A percentile compares a stretch with the other conserved stretches of the same genome.
Evolutionary conservation across 1,140 invertebrate genomes (phyloP).

Genomic region (Zelostemma sp.): DNA sequence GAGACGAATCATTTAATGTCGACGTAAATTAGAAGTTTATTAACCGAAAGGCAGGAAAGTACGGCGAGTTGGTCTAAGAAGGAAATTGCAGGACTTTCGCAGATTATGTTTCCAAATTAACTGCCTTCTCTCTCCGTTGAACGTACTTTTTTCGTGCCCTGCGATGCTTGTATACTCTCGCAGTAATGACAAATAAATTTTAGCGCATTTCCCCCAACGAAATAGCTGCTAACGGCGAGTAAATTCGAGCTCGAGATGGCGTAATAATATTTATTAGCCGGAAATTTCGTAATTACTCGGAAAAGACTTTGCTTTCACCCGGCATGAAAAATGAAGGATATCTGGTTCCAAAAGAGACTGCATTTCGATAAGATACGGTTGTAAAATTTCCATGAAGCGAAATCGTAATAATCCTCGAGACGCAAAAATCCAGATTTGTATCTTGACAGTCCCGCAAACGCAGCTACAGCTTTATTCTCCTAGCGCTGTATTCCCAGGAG

Average conservation of each 20-base stretch:
- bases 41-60: constrained; percentile 35
- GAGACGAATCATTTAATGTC: constrained; percentile 30
- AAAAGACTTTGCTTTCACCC: background rate
- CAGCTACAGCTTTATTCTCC: background rate
- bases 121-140: constrained; percentile 23
- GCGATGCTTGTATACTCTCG: constrained; percentile 6
- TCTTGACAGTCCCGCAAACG: background rate
- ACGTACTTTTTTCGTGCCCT: constrained; percentile 10
- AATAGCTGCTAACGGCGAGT: constrained; percentile 14
- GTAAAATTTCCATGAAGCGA: too few relatives aligned
- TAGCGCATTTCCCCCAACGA: constrained; percentile 10
- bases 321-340: background rate
- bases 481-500: background rate
- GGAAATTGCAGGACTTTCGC: constrained; percentile 50
- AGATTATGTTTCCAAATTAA: constrained; percentile 61
- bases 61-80: constrained; percentile 19
- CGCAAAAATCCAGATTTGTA: background rate
- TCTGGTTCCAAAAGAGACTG: too few relatives aligned
- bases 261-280: background rate
- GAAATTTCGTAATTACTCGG: too few relatives aligned
- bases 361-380: too few relatives aligned
- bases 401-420: too few relatives aligned
- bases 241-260: constrained; percentile 16
- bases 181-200: constrained; percentile 34
- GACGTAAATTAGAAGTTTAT: constrained; percentile 54